Base-by-base conservation (phyloP, 2,888 invertebrate species). In the Thymelicus sylvestris region DNA sequence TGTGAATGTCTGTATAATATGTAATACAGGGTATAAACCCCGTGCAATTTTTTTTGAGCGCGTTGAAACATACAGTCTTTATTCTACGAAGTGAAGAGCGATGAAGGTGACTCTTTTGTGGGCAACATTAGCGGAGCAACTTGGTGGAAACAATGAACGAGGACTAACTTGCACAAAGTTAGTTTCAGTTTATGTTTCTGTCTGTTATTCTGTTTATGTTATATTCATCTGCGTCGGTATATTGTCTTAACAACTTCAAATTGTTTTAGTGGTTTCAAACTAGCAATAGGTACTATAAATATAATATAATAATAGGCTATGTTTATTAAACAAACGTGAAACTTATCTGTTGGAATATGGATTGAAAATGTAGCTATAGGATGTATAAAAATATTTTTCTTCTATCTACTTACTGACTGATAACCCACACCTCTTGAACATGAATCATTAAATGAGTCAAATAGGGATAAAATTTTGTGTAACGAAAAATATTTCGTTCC, bases 121-220 rank as follows among this genome's bases (percentile, higher is more conserved):
- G 31, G 6, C 12, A 31, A 31, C 31, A 31, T 57, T 52, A 57
- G 12, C 31, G 13, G 13, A 31, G 13, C 57, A 31, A 57, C 31
- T 57, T 8, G 31, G 57, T 57, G 57, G 31, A 57, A 57, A 57
- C 19, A 52, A 52, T 52, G 19, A 19, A 19, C 50, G 7, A 52
- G 19, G 31, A 57, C 6, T 8, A 57, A 57, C 12, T 57, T 31
- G 24, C 13, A 13, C 57, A 13, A 57, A 57, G 57, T 57, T 31
- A 57, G 31, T 57, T 31, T 12, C 13, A 57, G 57, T 57, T 57
- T 57, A 57, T 57, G 57, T 57, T 57, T 7, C 24, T 12, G 57
- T 57, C 31, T 13, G 57, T n/a, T n/a, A n/a, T n/a, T n/a, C n/a
- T n/a, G n/a, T n/a, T n/a, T n/a, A n/a, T n/a, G 57, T 31, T 1